A percentile compares a stretch with the other conserved stretches of the same genome.
Evolutionary conservation across 2,888 invertebrate genomes (phyloP).

Genomic region (Meteorus cinctellus): DNA sequence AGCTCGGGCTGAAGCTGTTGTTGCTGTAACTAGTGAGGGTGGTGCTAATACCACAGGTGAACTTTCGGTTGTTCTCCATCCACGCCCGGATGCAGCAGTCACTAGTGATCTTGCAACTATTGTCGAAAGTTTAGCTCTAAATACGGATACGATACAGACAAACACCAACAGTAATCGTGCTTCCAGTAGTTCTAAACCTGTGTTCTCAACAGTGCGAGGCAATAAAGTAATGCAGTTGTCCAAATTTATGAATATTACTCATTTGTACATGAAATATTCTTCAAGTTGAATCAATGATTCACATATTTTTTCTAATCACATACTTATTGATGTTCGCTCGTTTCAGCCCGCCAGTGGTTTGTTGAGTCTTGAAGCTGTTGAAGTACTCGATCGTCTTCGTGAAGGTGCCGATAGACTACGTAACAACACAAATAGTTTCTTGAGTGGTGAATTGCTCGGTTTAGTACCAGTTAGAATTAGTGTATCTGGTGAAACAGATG

Average conservation of each 20-base stretch:
- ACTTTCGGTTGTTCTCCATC: slow-evolving; percentile 77
- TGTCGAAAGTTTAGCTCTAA: slow-evolving; percentile 85
- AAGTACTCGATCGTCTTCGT: slow-evolving; percentile 80
- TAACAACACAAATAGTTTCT: slow-evolving; percentile 86
- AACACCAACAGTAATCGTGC: slow-evolving; percentile 78
- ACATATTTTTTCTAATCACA: slow-evolving; percentile 4
- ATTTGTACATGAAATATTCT: too few relatives aligned
- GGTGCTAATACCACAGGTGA: slow-evolving; percentile 76
- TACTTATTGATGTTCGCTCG: slow-evolving; percentile 27
- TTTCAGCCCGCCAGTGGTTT: slow-evolving; percentile 62
- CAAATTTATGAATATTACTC: background rate
- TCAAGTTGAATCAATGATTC: too few relatives aligned
- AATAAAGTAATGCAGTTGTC: slow-evolving; percentile 64
- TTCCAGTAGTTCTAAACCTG: slow-evolving; percentile 67
- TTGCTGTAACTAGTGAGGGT: slow-evolving; percentile 75
- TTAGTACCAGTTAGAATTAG: slow-evolving; percentile 76
- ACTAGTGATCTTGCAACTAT: slow-evolving; percentile 87
- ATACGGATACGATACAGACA: slow-evolving; percentile 74
- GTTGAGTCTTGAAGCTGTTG: slow-evolving; percentile 76
- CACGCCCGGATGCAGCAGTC: slow-evolving; percentile 77
- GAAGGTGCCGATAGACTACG: slow-evolving; percentile 83
- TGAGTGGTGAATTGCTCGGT: slow-evolving; percentile 81
- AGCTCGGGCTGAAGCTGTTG: slow-evolving; percentile 82
- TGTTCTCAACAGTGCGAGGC: slow-evolving; percentile 66
- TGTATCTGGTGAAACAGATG: slow-evolving; percentile 68